These are phyloP conservation scores for Synaphobranchus kaupii DNA, from an alignment of 2,797 vertebrate genomes.

Conservation along the genomic window DNA sequence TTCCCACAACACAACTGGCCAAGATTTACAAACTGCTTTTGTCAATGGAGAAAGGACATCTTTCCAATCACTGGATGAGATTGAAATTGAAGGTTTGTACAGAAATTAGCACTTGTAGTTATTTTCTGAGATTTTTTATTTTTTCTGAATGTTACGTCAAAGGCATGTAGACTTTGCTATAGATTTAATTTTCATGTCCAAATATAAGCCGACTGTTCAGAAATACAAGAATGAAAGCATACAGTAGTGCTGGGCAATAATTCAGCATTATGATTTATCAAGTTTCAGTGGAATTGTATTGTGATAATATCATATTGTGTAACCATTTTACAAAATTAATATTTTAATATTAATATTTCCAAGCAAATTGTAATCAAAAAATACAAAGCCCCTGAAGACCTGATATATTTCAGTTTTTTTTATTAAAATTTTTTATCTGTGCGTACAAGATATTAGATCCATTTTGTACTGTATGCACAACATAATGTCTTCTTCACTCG, in stretches of 20 bases:
- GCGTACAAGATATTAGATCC: no score
- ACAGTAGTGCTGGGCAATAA: background rate
- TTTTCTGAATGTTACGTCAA: background rate
- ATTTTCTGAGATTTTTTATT: no score
- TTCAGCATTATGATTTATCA: background rate
- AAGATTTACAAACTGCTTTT: slow-evolving; percentile 47
- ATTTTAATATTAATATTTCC: no score
- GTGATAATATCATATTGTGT: background rate
- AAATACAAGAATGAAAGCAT: background rate
- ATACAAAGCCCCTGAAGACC: no score
- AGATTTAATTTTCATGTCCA: slow-evolving; percentile 2
- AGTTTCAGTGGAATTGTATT: background rate
- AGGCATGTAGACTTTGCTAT: background rate
- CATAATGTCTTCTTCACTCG: no score
- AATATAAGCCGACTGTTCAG: background rate
- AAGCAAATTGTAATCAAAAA: no score
- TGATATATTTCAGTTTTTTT: no score
- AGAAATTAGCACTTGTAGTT: no score
- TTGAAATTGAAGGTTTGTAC: slow-evolving; percentile 36
- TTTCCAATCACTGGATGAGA: slow-evolving; percentile 42
- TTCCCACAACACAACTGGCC: slow-evolving; percentile 42
- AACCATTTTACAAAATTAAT: background rate
- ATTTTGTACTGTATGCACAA: no score
- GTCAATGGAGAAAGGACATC: slow-evolving; percentile 40
- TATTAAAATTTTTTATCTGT: no score